Percentiles rank a stretch among this genome's conserved stretches.
Evolutionary conservation across 2,888 invertebrate genomes (phyloP).

Genomic region (Myopa testacea): DNA sequence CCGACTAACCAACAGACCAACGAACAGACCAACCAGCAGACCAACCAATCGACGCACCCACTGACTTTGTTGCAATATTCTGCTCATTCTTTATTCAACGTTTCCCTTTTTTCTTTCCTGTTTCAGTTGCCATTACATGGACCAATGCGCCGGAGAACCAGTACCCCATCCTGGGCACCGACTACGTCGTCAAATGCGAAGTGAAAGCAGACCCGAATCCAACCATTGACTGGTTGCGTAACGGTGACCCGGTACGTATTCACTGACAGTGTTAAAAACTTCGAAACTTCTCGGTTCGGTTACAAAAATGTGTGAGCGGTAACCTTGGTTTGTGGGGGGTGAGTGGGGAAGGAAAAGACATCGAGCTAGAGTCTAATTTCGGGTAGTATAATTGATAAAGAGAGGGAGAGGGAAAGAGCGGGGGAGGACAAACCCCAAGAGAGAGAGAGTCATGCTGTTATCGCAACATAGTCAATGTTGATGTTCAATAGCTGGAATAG

Average conservation of each 20-base stretch:
- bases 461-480: no score
- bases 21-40: no score
- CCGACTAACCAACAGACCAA: no score
- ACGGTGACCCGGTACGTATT: conserved; percentile 75
- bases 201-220: conserved; percentile 88
- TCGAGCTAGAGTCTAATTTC: no score
- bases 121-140: conserved; percentile 85
- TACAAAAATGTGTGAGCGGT: not conserved
- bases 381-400: no score
- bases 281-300: not conserved
- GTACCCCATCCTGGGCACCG: conserved; percentile 80
- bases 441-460: no score
- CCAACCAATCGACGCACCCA: no score
- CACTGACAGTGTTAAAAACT: not conserved
- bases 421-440: no score
- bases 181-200: conserved; percentile 84
- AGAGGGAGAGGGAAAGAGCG: not conserved
- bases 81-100: not conserved
- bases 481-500: no score
- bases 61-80: not conserved
- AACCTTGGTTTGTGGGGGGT: not conserved
- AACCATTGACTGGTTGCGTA: conserved; percentile 86
- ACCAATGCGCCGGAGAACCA: conserved; percentile 87
- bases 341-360: no score
- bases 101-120: conserved; percentile 8